Evolutionary conservation across 2,113 vertebrate genomes (phyloP).

Genomic region (Centrocercus urophasianus): DNA sequence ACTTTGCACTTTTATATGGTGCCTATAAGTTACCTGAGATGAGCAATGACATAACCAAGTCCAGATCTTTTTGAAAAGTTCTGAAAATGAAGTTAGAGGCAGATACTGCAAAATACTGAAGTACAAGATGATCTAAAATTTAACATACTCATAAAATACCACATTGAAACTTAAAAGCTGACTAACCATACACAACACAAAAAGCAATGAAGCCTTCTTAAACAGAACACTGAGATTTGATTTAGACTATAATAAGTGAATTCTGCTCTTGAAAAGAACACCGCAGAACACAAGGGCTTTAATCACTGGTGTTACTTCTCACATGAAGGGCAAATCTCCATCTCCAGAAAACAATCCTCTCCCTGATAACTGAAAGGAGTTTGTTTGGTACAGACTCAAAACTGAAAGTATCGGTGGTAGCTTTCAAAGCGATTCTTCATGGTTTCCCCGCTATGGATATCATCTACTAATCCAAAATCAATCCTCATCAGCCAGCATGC

Average conservation of each 20-base stretch:
- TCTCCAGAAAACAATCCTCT: not conserved
- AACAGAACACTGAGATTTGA: not conserved
- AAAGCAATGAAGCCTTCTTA: not conserved
- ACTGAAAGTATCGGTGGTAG: not conserved
- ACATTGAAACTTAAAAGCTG: not conserved
- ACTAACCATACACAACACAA: not conserved
- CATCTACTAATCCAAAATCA: not conserved
- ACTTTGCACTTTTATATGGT: not conserved
- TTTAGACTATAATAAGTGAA: not conserved
- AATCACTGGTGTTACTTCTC: not conserved
- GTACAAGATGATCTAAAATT: not conserved
- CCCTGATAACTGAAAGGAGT: not conserved
- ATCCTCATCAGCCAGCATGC: not conserved
- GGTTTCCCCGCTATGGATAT: not conserved
- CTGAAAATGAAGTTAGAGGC: not conserved
- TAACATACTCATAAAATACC: not conserved
- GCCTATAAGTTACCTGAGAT: not conserved
- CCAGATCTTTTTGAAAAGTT: not conserved
- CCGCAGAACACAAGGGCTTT: not conserved
- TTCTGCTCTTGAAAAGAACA: not conserved
- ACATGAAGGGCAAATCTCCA: not conserved
- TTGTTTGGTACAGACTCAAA: not conserved
- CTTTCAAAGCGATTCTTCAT: not conserved
- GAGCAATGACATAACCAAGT: not conserved
- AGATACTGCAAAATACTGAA: not conserved